Evolutionary conservation across 1,140 invertebrate genomes (phyloP).

Genomic region (Cydia fagiglandana): DNA sequence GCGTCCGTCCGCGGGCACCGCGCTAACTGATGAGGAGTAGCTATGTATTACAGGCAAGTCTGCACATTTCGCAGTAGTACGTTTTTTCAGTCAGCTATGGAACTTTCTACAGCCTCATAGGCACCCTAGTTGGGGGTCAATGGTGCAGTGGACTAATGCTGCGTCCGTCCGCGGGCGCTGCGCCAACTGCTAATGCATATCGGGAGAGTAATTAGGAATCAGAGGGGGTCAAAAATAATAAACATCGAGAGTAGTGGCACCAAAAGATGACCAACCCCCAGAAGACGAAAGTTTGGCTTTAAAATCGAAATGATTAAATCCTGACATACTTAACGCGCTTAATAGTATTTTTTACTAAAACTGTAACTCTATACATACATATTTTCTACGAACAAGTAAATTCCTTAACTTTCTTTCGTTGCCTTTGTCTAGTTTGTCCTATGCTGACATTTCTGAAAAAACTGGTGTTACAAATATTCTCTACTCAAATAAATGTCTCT

Average conservation of each 20-base stretch:
- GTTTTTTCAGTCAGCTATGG: background rate
- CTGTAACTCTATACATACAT: too few relatives aligned
- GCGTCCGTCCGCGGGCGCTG: slow-evolving; percentile 63
- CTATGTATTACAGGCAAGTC: background rate
- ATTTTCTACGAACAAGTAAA: too few relatives aligned
- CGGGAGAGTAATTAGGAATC: slow-evolving; percentile 34
- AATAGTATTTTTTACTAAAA: too few relatives aligned
- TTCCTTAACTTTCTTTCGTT: too few relatives aligned
- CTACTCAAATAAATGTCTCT: background rate
- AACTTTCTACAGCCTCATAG: slow-evolving; percentile 48
- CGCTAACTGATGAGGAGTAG: slow-evolving; percentile 55
- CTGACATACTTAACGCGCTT: too few relatives aligned
- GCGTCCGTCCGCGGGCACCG: slow-evolving; percentile 52
- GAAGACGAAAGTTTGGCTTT: too few relatives aligned
- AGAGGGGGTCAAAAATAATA: background rate
- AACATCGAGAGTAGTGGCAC: too few relatives aligned
- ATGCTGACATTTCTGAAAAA: too few relatives aligned
- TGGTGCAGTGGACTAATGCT: slow-evolving; percentile 76
- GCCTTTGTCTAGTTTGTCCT: too few relatives aligned
- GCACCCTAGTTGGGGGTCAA: slow-evolving; percentile 73
- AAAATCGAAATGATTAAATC: too few relatives aligned
- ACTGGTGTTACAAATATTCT: too few relatives aligned
- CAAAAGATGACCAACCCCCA: too few relatives aligned
- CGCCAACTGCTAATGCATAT: slow-evolving; percentile 66
- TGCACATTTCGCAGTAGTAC: background rate